These are phyloP conservation scores for Caenorhabditis brenneri DNA, from an alignment of 1,140 invertebrate genomes.

Conservation along the genomic window DNA sequence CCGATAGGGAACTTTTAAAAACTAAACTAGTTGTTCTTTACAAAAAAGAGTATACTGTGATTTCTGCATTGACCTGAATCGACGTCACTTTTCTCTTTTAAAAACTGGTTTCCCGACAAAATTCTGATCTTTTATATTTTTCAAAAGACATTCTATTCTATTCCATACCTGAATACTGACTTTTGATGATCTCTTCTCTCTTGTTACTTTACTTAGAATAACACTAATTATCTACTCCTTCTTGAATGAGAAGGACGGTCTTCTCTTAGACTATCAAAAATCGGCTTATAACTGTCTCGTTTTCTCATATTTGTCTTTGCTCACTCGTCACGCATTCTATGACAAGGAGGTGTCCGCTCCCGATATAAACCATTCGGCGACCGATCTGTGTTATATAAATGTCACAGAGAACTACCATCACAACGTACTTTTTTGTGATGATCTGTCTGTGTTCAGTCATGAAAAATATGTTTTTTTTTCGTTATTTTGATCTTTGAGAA, in stretches of 20 bases:
- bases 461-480: not conserved
- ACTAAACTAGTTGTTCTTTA: too few relatives aligned
- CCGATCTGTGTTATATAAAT: not conserved
- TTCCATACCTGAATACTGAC: too few relatives aligned
- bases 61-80: too few relatives aligned
- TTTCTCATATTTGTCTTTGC: not conserved
- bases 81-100: not conserved
- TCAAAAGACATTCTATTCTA: not conserved
- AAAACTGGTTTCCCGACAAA: not conserved
- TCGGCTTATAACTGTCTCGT: not conserved
- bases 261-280: conserved; percentile 6
- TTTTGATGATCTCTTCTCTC: too few relatives aligned
- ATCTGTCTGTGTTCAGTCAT: not conserved
- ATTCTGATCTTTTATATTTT: not conserved
- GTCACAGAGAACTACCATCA: not conserved
- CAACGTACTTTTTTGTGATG: not conserved
- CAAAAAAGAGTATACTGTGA: too few relatives aligned
- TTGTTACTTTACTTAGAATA: too few relatives aligned
- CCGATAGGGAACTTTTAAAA: too few relatives aligned
- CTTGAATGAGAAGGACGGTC: not conserved
- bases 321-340: not conserved
- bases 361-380: conserved; percentile 4
- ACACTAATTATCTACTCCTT: too few relatives aligned
- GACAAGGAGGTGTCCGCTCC: not conserved
- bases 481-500: not conserved